Conservation (phyloP, 2,888 invertebrate genomes). For the Caenorhabditis panamensis region DNA sequence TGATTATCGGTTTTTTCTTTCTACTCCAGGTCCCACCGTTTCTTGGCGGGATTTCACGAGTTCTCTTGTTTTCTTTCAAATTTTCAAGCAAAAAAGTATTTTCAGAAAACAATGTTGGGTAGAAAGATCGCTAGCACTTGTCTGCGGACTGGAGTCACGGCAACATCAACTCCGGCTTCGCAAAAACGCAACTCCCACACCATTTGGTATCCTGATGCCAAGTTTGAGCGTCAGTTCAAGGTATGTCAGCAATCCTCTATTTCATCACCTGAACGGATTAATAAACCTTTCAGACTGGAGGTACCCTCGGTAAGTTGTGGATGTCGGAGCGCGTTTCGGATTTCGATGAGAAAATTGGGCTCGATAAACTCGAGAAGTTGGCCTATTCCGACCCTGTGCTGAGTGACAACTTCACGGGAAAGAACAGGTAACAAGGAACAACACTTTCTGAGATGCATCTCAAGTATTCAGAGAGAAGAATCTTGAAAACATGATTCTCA, state of each 20-base stretch:
- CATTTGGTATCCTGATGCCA: slow-evolving; percentile 81
- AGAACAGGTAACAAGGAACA: slow-evolving; percentile 69
- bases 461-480: slow-evolving; percentile 85
- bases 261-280: not conserved
- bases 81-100: not conserved
- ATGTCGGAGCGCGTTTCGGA: slow-evolving; percentile 68
- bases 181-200: slow-evolving; percentile 75
- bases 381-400: slow-evolving; percentile 70
- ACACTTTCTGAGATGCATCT: not conserved
- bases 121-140: slow-evolving; percentile 56
- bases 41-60: too few relatives aligned
- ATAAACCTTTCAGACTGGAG: slow-evolving; percentile 66
- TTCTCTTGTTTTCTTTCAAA: not conserved
- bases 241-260: too few relatives aligned
- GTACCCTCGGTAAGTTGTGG: slow-evolving; percentile 73
- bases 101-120: slow-evolving; percentile 59
- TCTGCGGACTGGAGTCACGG: slow-evolving; percentile 33
- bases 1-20: not conserved
- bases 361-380: slow-evolving; percentile 74
- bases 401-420: slow-evolving; percentile 71
- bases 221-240: slow-evolving; percentile 79
- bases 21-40: too few relatives aligned
- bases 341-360: slow-evolving; percentile 70
- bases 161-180: slow-evolving; percentile 41
- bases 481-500: slow-evolving; percentile 90